Base-by-base conservation (phyloP, 1,140 invertebrate species). In the Bursaphelenchus mucronatus region DNA sequence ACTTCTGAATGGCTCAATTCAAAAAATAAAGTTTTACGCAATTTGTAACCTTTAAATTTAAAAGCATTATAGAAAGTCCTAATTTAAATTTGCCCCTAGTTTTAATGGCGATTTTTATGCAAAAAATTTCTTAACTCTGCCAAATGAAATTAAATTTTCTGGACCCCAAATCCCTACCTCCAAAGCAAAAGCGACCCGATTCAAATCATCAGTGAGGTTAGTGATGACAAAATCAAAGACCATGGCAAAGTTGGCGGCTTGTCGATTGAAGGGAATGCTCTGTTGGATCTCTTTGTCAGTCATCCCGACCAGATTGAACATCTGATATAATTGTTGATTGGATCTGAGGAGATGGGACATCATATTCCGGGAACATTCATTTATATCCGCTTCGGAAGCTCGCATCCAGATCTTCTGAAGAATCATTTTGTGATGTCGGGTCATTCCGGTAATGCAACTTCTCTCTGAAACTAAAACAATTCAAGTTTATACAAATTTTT, bases 141-240 rank as follows among this genome's bases (percentile, higher is more conserved):
- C n/a, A n/a, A n/a, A n/a, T n/a, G n/a, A n/a, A n/a, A n/a, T n/a
- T 3, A 30, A 30, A 30, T 30, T 3, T 30, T 30, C 30, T 5
- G 30, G 1, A 30, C 30, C 30, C 30, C 30, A 49, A n/a, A 49
- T 49, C 11, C 30, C 47, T 41, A 61, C 57, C 17, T 64, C 53
- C n/a, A 64, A 47, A 21, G 63, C 63, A 43, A 61, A 65, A 11
- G 57, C 59, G 10, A 73, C 69, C 55, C 62, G 76, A 63, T 73
- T 56, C 19, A 77, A 39, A 53, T 73, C 71, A 19, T 73, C 69
- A 44, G 47, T 55, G 10, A 73, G 47, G 61, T 73, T 73, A 6
- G 69, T 75, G 15, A 73, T 68, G 10, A 73, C 71, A 46, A 75
- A 73, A 54, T 73, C 71, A 21, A 73, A 71, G 39, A 76, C 74